Base-by-base conservation (phyloP, 2,888 invertebrate species). In the Euphydryas editha region DNA sequence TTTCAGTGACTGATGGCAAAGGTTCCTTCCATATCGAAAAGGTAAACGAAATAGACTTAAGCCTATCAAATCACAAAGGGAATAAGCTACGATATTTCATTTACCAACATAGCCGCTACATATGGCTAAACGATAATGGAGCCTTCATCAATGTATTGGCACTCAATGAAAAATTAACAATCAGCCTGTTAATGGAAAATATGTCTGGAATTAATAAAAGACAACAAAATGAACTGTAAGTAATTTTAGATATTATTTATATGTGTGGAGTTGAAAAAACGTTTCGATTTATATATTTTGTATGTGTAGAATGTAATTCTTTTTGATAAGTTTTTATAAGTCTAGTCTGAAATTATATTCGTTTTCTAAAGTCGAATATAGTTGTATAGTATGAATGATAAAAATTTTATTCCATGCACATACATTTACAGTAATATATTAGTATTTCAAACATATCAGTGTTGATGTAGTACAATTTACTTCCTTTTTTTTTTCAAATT, bases 211-310 rank as follows among this genome's bases (percentile, higher is more conserved):
- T 94, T 59, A 93, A 90, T 69, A 92, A 93, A 76, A 81, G 87
- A 21, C 94, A 94, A 74, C 93, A 94, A 79, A 87, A 84, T 76
- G 93, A 94, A 85, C 83, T 94, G 94, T 94, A 86, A 93, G 94
- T 90, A 47, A 2, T 57, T 49, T 59, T 17, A 30, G 10, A 15
- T 59, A 13, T 21, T 0, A n/a, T 54, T 46, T 46, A 17, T 5
- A 2, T 17, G n/a, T 18, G 4, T 42, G 5, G 7, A 46, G 17
- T 46, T 46, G 46, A n/a, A 42, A 42, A n/a, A 0, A 42, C 30
- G 30, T 30, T 7, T 30, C 30, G 30, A 5, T 30, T 30, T 30
- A 30, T 30, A 30, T 7, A 30, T 8, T 30, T 5, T 30, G 6
- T 30, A 30, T 30, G 30, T 30, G 6, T 7, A 7, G 30, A 7